These are phyloP conservation scores for Sternotherus odoratus DNA, from an alignment of 2,797 vertebrate genomes.

Conservation along the genomic window DNA sequence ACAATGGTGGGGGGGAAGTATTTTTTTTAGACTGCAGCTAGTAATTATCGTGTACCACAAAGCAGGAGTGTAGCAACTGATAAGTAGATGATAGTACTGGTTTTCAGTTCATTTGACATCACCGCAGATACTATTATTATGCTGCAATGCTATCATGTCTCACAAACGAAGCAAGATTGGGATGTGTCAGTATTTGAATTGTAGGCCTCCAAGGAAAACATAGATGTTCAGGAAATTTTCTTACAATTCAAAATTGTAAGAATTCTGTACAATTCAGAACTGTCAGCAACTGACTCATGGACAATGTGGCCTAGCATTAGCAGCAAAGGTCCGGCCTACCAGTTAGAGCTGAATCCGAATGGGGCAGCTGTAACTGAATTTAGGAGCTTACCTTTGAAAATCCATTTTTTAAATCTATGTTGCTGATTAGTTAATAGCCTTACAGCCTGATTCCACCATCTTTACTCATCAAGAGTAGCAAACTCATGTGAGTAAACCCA, in stretches of 20 bases:
- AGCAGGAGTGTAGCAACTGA: conserved; percentile 17
- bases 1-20: conserved; percentile 2
- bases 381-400: neutral
- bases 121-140: neutral
- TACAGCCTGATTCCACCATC: neutral
- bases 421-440: neutral
- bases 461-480: neutral
- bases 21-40: neutral
- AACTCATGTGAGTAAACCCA: neutral
- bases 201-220: neutral
- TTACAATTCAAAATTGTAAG: neutral
- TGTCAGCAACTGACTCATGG: neutral
- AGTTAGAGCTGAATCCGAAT: neutral
- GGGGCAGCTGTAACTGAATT: neutral
- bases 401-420: neutral
- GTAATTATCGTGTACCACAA: neutral
- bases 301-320: neutral
- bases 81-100: neutral
- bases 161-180: neutral
- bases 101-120: neutral
- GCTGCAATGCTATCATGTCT: neutral
- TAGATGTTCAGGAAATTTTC: neutral
- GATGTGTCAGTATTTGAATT: neutral
- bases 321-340: neutral
- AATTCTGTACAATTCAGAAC: neutral